Evolutionary conservation across 2,113 vertebrate genomes (phyloP).

Genomic region (Mungos mungo): DNA sequence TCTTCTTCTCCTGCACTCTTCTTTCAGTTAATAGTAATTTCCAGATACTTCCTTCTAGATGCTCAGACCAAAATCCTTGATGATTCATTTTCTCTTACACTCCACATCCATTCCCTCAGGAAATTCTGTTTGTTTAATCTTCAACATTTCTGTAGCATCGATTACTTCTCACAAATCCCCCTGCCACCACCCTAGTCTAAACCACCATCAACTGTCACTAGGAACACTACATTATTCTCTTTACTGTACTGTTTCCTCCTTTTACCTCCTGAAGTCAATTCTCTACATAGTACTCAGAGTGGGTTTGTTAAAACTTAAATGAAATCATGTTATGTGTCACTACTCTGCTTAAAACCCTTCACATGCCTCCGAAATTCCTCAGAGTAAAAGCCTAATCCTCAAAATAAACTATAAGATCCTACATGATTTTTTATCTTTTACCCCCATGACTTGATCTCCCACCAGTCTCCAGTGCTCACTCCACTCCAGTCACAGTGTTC

Average conservation of each 20-base stretch:
- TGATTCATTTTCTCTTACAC: slow-evolving; percentile 28
- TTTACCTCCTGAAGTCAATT: slow-evolving; percentile 23
- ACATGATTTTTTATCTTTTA: not conserved
- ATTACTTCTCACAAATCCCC: slow-evolving; percentile 2
- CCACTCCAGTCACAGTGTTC: not conserved
- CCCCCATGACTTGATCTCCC: not conserved
- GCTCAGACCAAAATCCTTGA: not conserved
- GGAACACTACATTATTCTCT: not conserved
- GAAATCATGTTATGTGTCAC: not conserved
- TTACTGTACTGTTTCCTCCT: not conserved
- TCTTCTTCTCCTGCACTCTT: not conserved
- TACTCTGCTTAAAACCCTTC: not conserved
- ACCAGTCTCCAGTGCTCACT: not conserved
- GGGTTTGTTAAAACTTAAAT: not conserved
- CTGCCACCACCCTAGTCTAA: not conserved
- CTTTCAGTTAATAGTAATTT: not conserved
- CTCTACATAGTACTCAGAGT: not conserved
- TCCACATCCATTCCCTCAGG: not conserved
- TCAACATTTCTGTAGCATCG: not conserved
- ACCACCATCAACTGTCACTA: not conserved
- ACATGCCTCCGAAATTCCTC: not conserved
- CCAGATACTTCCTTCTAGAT: not conserved
- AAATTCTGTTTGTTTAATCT: not conserved
- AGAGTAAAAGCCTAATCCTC: not conserved
- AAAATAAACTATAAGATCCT: not conserved